Evolutionary conservation across 2,888 invertebrate species (phyloP), one percentile per base, ranked within the genome.

Genomic region (Choristoneura rosaceana): DNA sequence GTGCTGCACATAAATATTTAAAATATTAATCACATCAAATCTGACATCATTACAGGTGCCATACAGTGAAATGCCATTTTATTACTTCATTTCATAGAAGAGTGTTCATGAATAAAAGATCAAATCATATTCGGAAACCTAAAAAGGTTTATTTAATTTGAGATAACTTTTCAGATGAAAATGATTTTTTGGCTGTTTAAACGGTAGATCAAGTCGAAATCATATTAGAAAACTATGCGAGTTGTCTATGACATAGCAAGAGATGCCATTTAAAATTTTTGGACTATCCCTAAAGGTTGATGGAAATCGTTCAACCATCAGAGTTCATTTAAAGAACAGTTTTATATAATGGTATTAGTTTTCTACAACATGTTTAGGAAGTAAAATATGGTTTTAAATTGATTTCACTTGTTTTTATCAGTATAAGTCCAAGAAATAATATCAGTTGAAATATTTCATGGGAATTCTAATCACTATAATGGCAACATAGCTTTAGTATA

Each of bases 401-500:
- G 25, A 38, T 38, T 38, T 38, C 38, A 5, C 38, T 38, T 38
- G 7, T 38, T 38, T 38, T 25, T 25, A 25, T 25, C 25, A 38
- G 38, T 38, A 38, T 7, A 38, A 38, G 38, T 38, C 38, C 7
- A 38, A 38, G 38, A 7, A 38, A 4, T 38, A 38, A 38, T 5
- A 0, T 4, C 0, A 38, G 38, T 38, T 38, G 25, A 38, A 38
- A 38, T 38, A 38, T 38, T 38, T 38, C 38, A 17, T 17, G 17
- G 52, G 52, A 52, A 15, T 52, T 17, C 7, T 7, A 17, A 17
- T 25, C 2, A 12, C 14, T 33, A 10, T 15, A 63, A 59, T 70
- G 64, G 70, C 60, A 70, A 60, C 70, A 65, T 15, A 3, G 10
- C 47, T n/a, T 3, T 38, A 38, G 38, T 38, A 4, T 38, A 5